These are phyloP conservation scores for Natator depressus DNA, from an alignment of 2,113 vertebrate genomes.

Conservation along the genomic window DNA sequence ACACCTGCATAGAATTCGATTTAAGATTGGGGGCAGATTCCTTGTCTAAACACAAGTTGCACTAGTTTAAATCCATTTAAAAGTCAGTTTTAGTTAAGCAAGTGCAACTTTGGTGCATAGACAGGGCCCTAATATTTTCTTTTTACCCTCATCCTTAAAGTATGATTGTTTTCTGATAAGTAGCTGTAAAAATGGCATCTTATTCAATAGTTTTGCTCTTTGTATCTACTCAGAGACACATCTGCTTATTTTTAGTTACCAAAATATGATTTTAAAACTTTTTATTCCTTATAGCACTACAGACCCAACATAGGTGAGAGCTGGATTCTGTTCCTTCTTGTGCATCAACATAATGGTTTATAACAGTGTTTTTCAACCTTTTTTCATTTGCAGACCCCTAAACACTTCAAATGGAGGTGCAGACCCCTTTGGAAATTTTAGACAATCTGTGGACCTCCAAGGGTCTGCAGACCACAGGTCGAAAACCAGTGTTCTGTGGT, in stretches of 20 bases:
- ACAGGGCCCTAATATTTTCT: background rate
- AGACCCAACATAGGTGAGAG: background rate
- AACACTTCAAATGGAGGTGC: background rate
- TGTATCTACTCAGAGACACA: background rate
- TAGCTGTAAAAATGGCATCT: background rate
- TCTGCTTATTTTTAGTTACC: background rate
- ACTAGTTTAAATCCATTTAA: background rate
- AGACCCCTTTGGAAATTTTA: background rate
- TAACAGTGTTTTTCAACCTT: background rate
- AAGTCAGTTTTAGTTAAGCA: background rate
- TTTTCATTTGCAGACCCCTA: background rate
- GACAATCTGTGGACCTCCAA: background rate
- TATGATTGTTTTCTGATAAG: background rate
- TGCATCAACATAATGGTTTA: background rate
- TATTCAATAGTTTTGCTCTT: background rate
- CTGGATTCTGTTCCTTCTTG: background rate
- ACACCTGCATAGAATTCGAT: background rate
- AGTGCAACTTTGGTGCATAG: background rate
- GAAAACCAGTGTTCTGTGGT: background rate
- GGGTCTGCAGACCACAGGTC: background rate
- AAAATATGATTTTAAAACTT: background rate
- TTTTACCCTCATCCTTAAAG: background rate
- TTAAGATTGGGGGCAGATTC: background rate
- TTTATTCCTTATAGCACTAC: background rate
- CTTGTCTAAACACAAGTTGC: background rate